A percentile compares a stretch with the other conserved stretches of the same genome.
phyloP scores from a whole-genome alignment of 1,140 invertebrate genomes.

The Macrobrachium rosenbergii region DNA sequence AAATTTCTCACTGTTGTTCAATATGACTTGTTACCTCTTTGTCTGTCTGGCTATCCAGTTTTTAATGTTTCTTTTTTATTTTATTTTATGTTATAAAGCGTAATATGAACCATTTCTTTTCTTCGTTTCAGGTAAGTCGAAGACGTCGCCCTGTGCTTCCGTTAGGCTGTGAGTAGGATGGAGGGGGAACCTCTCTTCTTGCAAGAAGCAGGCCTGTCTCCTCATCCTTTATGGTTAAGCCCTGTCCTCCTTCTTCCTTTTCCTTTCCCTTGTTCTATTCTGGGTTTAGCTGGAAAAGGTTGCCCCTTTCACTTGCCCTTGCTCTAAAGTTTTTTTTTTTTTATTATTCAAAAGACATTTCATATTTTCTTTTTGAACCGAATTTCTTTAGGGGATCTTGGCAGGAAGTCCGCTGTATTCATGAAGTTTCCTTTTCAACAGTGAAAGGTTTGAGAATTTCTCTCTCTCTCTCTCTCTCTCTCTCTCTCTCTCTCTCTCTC shows the following conservation, averaged over 20 bases:
- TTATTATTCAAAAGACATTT: too few relatives aligned
- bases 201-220: too few relatives aligned
- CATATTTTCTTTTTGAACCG: not conserved
- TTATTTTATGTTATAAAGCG: too few relatives aligned
- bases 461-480: constrained; percentile 3
- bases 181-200: too few relatives aligned
- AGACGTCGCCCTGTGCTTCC: not conserved
- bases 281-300: too few relatives aligned
- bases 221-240: too few relatives aligned
- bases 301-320: not conserved
- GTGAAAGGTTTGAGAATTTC: too few relatives aligned
- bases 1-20: too few relatives aligned
- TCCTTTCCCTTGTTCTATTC: not conserved
- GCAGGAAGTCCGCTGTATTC: not conserved
- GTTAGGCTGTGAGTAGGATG: too few relatives aligned
- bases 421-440: too few relatives aligned
- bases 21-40: too few relatives aligned
- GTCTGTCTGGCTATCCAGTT: not conserved
- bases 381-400: not conserved
- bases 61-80: not conserved
- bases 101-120: not conserved
- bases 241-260: not conserved
- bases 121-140: not conserved
- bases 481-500: not conserved
- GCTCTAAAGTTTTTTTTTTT: not conserved